Conservation (phyloP, 1,140 invertebrate species). For the Spodoptera litura region DNA sequence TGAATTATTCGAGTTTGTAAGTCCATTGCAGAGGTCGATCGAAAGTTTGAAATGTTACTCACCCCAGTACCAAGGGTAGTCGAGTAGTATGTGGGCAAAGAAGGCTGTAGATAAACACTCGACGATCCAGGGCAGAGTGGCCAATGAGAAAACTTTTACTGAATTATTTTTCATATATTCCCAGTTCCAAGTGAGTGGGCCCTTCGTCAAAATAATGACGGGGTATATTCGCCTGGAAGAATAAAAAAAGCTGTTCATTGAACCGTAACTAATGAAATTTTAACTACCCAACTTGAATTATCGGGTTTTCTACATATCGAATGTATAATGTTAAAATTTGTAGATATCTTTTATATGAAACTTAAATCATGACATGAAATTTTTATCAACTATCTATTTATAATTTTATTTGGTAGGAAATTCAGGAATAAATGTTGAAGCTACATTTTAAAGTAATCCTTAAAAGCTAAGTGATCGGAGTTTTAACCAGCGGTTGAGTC, state of each 20-base stretch:
- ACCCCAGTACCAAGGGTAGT: constrained; percentile 95
- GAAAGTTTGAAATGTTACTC: constrained; percentile 51
- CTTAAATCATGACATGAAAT: neutral
- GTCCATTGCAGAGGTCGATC: constrained; percentile 1
- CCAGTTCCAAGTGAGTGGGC: constrained; percentile 96
- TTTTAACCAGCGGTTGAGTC: too few species aligned
- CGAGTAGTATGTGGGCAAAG: constrained; percentile 91
- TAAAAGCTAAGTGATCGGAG: too few species aligned
- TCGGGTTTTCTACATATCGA: too few species aligned
- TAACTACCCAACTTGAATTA: neutral
- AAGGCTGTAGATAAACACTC: constrained; percentile 92
- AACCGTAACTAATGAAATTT: constrained; percentile 29
- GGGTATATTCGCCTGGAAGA: constrained; percentile 92
- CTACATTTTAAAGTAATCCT: too few species aligned
- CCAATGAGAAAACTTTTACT: constrained; percentile 92
- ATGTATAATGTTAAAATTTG: too few species aligned
- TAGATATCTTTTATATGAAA: too few species aligned
- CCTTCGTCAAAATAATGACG: constrained; percentile 96
- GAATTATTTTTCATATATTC: constrained; percentile 92
- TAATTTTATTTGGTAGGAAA: too few species aligned
- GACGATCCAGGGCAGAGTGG: constrained; percentile 93
- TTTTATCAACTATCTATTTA: neutral
- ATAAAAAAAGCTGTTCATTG: constrained; percentile 48
- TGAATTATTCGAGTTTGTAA: neutral
- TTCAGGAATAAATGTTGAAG: too few species aligned